A percentile compares a stretch with the other conserved stretches of the same genome.
phyloP scores from a whole-genome alignment of 2,113 vertebrate species.

The Leptosomus discolor region DNA sequence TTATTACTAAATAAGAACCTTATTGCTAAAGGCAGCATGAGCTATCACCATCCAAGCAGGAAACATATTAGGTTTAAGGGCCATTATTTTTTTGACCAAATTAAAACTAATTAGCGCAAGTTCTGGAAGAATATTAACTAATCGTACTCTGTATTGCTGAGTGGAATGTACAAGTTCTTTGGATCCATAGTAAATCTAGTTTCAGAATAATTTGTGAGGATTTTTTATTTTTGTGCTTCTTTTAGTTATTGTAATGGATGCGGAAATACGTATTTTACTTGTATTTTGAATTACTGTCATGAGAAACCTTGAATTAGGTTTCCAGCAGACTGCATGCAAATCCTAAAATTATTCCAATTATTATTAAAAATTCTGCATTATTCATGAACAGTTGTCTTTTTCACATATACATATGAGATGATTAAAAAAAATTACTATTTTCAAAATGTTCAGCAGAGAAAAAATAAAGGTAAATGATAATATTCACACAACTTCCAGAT shows the following conservation, averaged over 20 bases:
- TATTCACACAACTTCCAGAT: neutral
- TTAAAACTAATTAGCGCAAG: neutral
- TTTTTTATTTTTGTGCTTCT: neutral
- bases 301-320: neutral
- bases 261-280: neutral
- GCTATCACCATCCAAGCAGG: neutral
- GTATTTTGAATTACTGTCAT: neutral
- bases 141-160: neutral
- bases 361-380: neutral
- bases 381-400: neutral
- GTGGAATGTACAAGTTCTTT: neutral
- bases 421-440: neutral
- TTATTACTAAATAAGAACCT: neutral
- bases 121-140: neutral
- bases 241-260: neutral
- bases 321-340: neutral
- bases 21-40: neutral
- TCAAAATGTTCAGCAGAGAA: neutral
- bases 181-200: neutral
- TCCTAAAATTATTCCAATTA: neutral
- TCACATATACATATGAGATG: rapidly evolving
- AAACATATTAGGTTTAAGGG: neutral
- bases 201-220: neutral
- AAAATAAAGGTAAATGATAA: neutral
- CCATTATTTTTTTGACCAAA: neutral